Percentiles rank a stretch among this genome's conserved stretches.
Evolutionary conservation across 2,797 vertebrate species (phyloP).

Genomic region (Pitangus sulphuratus): DNA sequence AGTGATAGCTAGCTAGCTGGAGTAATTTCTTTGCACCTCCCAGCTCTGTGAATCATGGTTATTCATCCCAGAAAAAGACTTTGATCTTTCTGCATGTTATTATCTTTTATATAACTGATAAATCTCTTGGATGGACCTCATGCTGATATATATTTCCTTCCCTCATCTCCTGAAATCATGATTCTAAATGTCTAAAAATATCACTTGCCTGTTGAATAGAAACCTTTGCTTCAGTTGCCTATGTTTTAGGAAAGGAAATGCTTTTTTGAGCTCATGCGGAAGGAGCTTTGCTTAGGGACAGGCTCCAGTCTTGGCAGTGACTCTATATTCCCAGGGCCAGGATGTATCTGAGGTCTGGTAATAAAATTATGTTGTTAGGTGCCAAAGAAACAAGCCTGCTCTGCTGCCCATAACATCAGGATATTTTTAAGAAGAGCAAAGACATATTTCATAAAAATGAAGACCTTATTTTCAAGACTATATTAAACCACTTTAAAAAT

Average conservation of each 20-base stretch:
- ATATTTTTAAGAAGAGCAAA: background rate
- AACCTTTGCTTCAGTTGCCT: background rate
- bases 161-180: background rate
- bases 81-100: constrained; percentile 20
- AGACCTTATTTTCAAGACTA: background rate
- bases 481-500: background rate
- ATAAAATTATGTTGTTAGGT: background rate
- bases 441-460: background rate
- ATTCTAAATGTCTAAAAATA: background rate
- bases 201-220: background rate
- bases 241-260: background rate
- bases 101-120: background rate
- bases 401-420: background rate
- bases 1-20: background rate
- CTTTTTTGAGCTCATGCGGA: background rate
- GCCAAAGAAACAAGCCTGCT: background rate
- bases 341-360: background rate
- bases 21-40: background rate
- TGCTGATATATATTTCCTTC: background rate
- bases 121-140: background rate
- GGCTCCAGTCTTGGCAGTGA: background rate
- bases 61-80: background rate
- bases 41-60: background rate
- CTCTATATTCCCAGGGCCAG: background rate
- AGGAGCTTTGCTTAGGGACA: background rate